Base-by-base conservation (phyloP, 2,888 invertebrate genomes). In the Hypena proboscidalis region DNA sequence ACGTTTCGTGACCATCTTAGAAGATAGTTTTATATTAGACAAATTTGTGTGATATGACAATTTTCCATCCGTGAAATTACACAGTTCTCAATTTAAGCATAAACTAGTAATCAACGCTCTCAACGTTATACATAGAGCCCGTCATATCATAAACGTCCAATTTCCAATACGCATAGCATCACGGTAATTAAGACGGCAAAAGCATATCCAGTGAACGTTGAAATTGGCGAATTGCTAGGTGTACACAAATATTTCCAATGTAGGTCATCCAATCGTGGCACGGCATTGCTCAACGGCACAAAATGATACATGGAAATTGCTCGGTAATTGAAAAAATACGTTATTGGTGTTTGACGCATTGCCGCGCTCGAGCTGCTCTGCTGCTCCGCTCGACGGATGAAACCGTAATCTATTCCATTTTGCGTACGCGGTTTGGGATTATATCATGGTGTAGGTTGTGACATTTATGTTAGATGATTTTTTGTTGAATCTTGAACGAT, bases 311-410 rank as follows among this genome's bases (percentile, higher is more conserved):
- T 86, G 84, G 80, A 83, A 83, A 86, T 88, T 86, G 88, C 81
- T 78, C 70, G 66, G 86, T 86, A 87, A 88, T 88, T 87, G 86
- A 85, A 88, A 87, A 87, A 85, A 88, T 84, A 87, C 85, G 82
- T 85, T 86, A 85, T 87, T 83, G 83, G 83, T 74, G 71, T 82
- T 83, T 86, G 87, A 86, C 80, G 83, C 79, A 83, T 85, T 79
- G 84, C 79, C 69, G 73, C 72, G 72, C 68, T 70, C 68, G 57
- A 74, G 67, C 71, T 69, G 70, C 67, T 67, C 66, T 58, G 62
- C n/a, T n/a, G n/a, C n/a, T n/a, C 58, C 53, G 58, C 66, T n/a
- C n/a, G n/a, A n/a, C 67, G 60, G 64, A 60, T 65, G 56, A 54
- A 69, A 71, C 58, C 61, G 66, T 67, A 65, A 68, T 68, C 67